A percentile compares a stretch with the other conserved stretches of the same genome.
Conservation (phyloP, 2,888 invertebrate genomes). For the Pristionchus entomophagus region DNA sequence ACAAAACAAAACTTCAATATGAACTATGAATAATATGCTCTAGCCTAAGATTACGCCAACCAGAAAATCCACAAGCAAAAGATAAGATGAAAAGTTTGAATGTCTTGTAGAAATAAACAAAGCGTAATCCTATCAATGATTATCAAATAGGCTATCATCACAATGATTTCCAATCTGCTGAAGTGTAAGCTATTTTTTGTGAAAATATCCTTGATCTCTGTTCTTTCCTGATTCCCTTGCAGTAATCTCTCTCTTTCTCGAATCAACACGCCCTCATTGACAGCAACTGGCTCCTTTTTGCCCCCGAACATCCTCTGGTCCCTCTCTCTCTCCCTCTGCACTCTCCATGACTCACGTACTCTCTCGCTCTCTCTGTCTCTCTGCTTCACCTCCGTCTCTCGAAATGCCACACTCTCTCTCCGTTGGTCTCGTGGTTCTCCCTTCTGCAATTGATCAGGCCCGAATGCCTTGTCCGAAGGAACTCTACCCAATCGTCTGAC, state of each 20-base stretch:
- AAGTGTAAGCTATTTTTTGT: too few relatives aligned
- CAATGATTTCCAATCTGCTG: too few relatives aligned
- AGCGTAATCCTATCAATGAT: too few relatives aligned
- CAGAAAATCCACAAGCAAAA: too few relatives aligned
- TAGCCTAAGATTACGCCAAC: too few relatives aligned
- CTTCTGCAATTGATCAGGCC: not conserved
- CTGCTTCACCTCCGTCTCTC: not conserved
- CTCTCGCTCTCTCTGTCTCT: not conserved
- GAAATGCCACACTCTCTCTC: not conserved
- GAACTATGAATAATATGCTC: too few relatives aligned
- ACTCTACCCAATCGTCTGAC: not conserved
- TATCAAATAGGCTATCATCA: too few relatives aligned
- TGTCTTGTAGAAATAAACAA: too few relatives aligned
- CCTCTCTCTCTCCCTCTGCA: not conserved
- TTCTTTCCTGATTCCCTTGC: not conserved
- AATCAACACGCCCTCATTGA: not conserved
- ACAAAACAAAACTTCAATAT: too few relatives aligned
- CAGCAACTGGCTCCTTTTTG: constrained; percentile 3
- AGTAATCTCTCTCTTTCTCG: constrained; percentile 28
- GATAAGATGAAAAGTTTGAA: too few relatives aligned
- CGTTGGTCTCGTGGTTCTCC: not conserved
- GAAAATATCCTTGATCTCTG: not conserved
- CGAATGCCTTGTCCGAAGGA: not conserved
- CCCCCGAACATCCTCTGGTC: not conserved
- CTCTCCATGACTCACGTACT: not conserved